Evolutionary conservation across 2,797 vertebrate species (phyloP), one percentile per base, ranked within the genome.

Genomic region (Smutsia temminckii): DNA sequence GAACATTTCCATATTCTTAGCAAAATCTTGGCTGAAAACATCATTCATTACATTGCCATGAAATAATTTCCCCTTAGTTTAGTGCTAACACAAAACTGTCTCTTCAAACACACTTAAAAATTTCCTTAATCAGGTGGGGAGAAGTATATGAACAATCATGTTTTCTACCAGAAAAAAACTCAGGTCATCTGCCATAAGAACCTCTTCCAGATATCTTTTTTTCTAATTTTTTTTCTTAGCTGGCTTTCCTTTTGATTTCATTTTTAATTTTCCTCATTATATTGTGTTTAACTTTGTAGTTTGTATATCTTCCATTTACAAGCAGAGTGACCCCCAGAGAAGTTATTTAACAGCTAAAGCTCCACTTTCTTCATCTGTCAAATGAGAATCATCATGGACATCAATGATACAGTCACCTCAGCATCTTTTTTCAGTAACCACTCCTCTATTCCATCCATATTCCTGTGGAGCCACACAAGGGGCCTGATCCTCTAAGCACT

Each of bases 31-130:
- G 32, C 72, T 92, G 51, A 90, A 91, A 77, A 37, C 17, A 94
- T 68, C 75, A 71, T 79, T 95, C 27, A 64, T 64, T 46, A n/a
- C 4, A 75, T 18, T 42, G 29, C 10, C 11, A 85, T 37, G 40
- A 87, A 95, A 90, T 68, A 78, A 85, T 81, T 95, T 46, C 57
- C 37, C 79, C 51, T 93, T 57, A 75, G 23, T 21, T 96, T 51
- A 40, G 20, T 53, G 11, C 59, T 59, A 16, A 89, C 34, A 75
- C 25, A 42, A 55, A 84, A 83, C 25, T 89, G 59, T n/a, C 66
- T 96, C 72, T 88, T 95, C 72, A 80, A 79, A 85, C 23, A 75
- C 77, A 85, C 55, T 72, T 84, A 40, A 91, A 61, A 93, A 57
- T 69, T 77, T 83, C 64, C 91, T 71, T 81, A 49, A 68, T 66